Evolutionary conservation across 2,113 vertebrate genomes (phyloP), one percentile per base, ranked within the genome.

Genomic region (Oncorhynchus tshawytscha): DNA sequence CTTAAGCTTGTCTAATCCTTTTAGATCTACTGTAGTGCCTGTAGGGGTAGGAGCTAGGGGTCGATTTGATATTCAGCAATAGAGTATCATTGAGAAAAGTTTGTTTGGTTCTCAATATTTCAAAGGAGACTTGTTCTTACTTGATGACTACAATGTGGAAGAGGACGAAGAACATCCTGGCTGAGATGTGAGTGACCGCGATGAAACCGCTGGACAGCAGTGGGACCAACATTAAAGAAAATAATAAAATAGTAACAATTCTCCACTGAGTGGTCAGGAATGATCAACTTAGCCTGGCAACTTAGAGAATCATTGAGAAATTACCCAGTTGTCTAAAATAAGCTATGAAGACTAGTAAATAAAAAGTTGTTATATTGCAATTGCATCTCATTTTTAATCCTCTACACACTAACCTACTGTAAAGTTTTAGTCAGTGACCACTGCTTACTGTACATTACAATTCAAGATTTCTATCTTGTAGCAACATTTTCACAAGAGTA

Each of bases 71-170:
- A 18, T 54, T 54, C 51, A 54, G 3, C 49, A 51, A 27, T 16
- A 20, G 5, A 70, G 67, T 45, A 31, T 70, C 4, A 12, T 45
- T 68, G 66, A 34, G 9, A 24, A 27, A 27, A 64, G 60, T 25
- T 25, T 11, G 12, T 24, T 22, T 64, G 15, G 57, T n/a, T 64
- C n/a, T 64, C 11, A 64, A 7, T 7, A 68, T 68, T 29, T 68
- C 31, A 68, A 18, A 68, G 5, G 9, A 5, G n/a, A 72, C 20
- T 67, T 18, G 57, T 54, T 91, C 95, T 88, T 94, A 99, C 97
- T 98, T 98, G 82, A 98, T 92, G 1, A 97, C 95, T 54, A 95
- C 80, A 0, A 98, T 82, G 82, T 99, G 97, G 86, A 99, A 98
- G n/a, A 94, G 49, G 13, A 98, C 88, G 81, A 98, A 99, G 85